Evolutionary conservation across 1,140 invertebrate species (phyloP), one percentile per base, ranked within the genome.

Genomic region (Bombus vancouverensis): DNA sequence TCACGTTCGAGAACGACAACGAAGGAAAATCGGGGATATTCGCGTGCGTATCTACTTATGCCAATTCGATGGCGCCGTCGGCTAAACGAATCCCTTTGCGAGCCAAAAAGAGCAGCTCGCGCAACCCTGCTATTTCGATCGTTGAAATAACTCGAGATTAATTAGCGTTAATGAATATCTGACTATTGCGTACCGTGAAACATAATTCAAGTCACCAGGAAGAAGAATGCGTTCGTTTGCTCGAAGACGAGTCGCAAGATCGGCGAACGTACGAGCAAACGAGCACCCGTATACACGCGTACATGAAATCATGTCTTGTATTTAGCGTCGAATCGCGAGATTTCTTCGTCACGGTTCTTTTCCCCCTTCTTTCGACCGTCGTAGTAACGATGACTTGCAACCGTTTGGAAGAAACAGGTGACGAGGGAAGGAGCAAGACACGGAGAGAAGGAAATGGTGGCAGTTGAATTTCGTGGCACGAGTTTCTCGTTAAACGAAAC

Each of bases 151-250:
- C 84, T 92, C 59, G 62, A 88, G 81, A 94, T 93, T 93, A 93
- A 93, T 94, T 94, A 94, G 81, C 91, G 88, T 92, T 92, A 93
- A 93, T 92, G 90, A 93, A 92, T 92, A 91, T 89, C 92, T 91
- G 92, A 74, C 81, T 89, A 92, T 94, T 91, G 92, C 87, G 89
- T 87, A 93, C 82, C 92, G 87, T 89, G 81, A 68, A 89, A 79
- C 88, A 92, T 93, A 93, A 91, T 91, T 93, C 79, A 78, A 39
- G 44, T 22, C 4, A 28, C 37, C 22, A 57, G 68, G 42, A 57
- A 71, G 79, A 72, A 72, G 25, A n/a, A 22, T 57, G 42, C 37
- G 25, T 47, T 18, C 15, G n/a, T 47, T n/a, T 9, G 72, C 28
- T 22, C 37, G 25, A 13, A n/a, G 39, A 73, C 28, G 71, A 22